Evolutionary conservation across 2,113 vertebrate species (phyloP).

Genomic region (Pachypanchax playfairii): DNA sequence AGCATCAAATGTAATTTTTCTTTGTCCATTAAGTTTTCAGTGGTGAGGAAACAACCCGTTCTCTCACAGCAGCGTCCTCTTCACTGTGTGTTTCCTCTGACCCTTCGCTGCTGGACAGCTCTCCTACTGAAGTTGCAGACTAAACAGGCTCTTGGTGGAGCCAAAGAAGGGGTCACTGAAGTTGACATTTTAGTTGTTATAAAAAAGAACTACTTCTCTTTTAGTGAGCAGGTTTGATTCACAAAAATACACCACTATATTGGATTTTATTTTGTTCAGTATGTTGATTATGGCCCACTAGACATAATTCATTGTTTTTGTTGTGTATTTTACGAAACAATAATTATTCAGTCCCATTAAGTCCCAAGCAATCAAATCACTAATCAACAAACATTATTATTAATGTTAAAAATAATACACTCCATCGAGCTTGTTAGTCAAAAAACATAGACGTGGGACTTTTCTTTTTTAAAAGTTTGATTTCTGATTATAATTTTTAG

Average conservation of each 20-base stretch:
- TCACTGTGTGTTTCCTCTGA: conserved; percentile 48
- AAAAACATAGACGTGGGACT: neutral
- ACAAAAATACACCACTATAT: conserved; percentile 3
- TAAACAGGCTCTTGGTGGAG: conserved; percentile 40
- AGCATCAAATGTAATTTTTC: conserved; percentile 52
- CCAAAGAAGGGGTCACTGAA: conserved; percentile 21
- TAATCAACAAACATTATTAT: conserved; percentile 38
- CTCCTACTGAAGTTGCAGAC: conserved; percentile 42
- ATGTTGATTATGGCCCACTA: neutral
- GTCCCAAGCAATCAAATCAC: conserved; percentile 26
- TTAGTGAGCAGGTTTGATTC: conserved; percentile 19
- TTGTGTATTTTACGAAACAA: neutral
- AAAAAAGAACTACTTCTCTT: conserved; percentile 34
- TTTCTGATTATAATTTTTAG: conserved; percentile 23
- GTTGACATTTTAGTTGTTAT: conserved; percentile 51
- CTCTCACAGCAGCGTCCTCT: conserved; percentile 39
- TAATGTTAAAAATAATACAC: conserved; percentile 24
- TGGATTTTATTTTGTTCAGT: conserved; percentile 9
- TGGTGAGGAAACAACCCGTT: conserved; percentile 55
- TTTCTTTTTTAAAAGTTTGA: conserved; percentile 14
- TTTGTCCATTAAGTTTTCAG: conserved; percentile 66
- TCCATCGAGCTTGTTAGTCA: conserved; percentile 33
- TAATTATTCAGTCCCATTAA: conserved; percentile 23
- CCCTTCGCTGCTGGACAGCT: conserved; percentile 35
- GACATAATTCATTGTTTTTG: neutral